These are phyloP conservation scores for Ophioderma brevispina DNA, from an alignment of 35 echinoderm and acorn worm species.

Conservation along the genomic window DNA sequence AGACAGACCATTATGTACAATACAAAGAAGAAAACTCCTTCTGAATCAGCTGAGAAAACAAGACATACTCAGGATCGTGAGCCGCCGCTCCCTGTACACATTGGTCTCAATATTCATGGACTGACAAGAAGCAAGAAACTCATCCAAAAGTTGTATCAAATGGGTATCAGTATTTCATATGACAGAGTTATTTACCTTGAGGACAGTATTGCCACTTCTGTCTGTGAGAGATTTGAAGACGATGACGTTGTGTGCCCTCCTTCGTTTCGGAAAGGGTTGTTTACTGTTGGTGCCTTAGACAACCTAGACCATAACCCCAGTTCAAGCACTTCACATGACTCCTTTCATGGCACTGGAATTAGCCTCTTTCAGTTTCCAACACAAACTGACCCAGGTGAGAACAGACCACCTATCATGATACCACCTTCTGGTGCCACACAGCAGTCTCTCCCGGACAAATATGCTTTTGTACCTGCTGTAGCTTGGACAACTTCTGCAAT, in stretches of 20 bases:
- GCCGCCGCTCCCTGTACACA: constrained; percentile 38
- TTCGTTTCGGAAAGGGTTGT: not conserved
- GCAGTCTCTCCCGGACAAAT: constrained; percentile 31
- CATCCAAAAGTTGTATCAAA: constrained; percentile 26
- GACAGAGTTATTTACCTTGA: constrained; percentile 50
- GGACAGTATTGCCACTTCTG: constrained; percentile 2
- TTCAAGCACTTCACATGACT: constrained; percentile 30
- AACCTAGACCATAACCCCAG: constrained; percentile 67
- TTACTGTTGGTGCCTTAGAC: constrained; percentile 50
- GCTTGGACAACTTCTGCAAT: not conserved
- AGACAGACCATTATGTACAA: not conserved
- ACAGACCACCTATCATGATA: constrained; percentile 35
- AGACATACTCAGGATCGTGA: constrained; percentile 16
- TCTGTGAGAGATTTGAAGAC: constrained; percentile 16
- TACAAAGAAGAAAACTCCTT: not conserved
- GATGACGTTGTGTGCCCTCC: constrained; percentile 59
- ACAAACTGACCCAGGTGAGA: constrained; percentile 49
- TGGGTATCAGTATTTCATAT: constrained; percentile 61
- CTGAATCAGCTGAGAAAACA: not conserved
- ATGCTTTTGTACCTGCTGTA: not conserved
- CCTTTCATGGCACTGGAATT: constrained; percentile 63
- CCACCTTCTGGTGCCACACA: constrained; percentile 35
- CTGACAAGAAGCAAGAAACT: constrained; percentile 34
- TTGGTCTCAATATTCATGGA: constrained; percentile 35
- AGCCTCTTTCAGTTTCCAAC: constrained; percentile 48